These are phyloP conservation scores for Anas acuta DNA, from an alignment of 2,797 vertebrate species.

Conservation along the genomic window DNA sequence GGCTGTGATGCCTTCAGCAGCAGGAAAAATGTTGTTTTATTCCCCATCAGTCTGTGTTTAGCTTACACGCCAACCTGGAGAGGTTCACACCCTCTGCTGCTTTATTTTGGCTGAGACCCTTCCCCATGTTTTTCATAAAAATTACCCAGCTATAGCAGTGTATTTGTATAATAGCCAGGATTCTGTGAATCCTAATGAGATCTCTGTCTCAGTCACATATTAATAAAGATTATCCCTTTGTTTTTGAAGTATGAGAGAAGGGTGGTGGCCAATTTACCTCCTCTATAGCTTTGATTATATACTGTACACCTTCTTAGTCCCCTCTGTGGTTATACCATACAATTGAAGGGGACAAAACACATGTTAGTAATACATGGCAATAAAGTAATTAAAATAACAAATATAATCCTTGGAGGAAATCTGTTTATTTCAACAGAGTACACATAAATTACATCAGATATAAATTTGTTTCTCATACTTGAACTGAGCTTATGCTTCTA, in stretches of 20 bases:
- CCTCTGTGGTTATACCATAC: constrained; percentile 1
- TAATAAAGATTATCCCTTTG: constrained; percentile 3
- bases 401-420: background rate
- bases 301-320: background rate
- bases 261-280: constrained; percentile 27
- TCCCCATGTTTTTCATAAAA: background rate
- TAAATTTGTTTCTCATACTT: background rate
- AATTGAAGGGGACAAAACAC: background rate
- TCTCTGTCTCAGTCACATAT: background rate
- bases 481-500: background rate
- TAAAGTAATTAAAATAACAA: constrained; percentile 22
- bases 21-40: background rate
- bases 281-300: constrained; percentile 29
- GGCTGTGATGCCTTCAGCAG: background rate
- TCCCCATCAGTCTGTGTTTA: background rate
- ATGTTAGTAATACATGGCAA: background rate
- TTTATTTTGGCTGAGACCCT: background rate
- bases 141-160: background rate
- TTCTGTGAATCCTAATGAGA: background rate
- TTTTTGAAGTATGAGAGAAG: constrained; percentile 30
- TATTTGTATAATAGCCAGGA: background rate
- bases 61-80: background rate
- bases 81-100: background rate
- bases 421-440: constrained; percentile 12
- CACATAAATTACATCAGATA: background rate